Evolutionary conservation across 2,797 vertebrate species (phyloP).

Genomic region (Microctenopoma lineatum): DNA sequence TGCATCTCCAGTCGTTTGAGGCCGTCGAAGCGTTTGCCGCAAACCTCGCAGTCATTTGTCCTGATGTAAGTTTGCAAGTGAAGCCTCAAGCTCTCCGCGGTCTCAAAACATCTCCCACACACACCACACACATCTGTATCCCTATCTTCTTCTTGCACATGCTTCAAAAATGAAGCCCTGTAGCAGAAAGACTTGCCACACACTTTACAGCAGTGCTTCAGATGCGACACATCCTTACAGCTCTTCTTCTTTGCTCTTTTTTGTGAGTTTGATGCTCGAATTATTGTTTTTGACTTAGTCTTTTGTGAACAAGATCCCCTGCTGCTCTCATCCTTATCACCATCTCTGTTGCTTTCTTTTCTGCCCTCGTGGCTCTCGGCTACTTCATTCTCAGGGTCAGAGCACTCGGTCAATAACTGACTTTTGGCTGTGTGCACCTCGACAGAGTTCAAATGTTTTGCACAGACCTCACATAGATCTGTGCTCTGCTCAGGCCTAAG

Average conservation of each 20-base stretch:
- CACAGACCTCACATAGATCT: constrained; percentile 40
- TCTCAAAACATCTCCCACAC: constrained; percentile 39
- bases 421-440: background rate
- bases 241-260: background rate
- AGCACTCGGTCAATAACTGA: background rate
- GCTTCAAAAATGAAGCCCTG: constrained; percentile 51
- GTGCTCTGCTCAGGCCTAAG: constrained; percentile 32
- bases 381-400: background rate
- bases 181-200: constrained; percentile 50
- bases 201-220: constrained; percentile 46
- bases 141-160: constrained; percentile 42
- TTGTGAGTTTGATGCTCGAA: background rate
- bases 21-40: constrained; percentile 41
- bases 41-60: constrained; percentile 39
- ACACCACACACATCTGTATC: constrained; percentile 23
- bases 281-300: background rate
- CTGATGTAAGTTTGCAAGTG: constrained; percentile 37
- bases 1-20: constrained; percentile 51
- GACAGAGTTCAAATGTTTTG: constrained; percentile 23
- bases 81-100: constrained; percentile 25
- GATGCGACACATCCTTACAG: background rate
- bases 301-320: background rate
- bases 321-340: background rate
- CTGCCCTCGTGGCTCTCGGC: constrained; percentile 11
- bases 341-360: constrained; percentile 6